Base-by-base conservation (phyloP, 1,140 invertebrate species). In the Neuroterus valhalla region DNA sequence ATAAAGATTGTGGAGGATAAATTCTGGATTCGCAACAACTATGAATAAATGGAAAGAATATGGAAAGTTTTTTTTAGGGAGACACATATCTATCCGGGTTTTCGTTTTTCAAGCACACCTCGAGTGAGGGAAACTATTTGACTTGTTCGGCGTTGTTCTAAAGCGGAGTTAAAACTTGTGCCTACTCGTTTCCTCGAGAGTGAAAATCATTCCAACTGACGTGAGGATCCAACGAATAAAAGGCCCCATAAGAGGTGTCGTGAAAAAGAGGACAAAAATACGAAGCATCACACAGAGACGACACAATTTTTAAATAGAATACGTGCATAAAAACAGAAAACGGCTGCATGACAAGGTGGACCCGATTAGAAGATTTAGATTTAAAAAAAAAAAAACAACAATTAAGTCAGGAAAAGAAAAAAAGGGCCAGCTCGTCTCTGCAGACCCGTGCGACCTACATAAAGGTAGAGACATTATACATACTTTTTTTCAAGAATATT, bases 391-490 rank as follows among this genome's bases (percentile, higher is more conserved):
- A 55, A 68, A 46, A 8, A 46, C n/a, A n/a, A 6, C 15, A n/a
- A 17, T 8, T 42, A 44, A 17, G 66, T 19, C 26, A 3, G 46
- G 21, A 46, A 38, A 62, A n/a, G 68, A 75, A 43, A 26, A 48
- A 78, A 66, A 66, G 76, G 81, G 68, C 80, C 83, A 84, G 68
- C 81, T 86, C 74, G 84, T 85, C 83, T 72, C 80, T 69, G 75
- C 78, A 74, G 77, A 83, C 76, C 76, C 81, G 84, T 86, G 83
- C 76, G 70, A 66, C 19, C 50, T 81, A 80, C 79, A 80, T 82
- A 84, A 88, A 88, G 81, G 84, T 87, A 88, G 84, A 83, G 81
- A 87, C 81, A 87, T 84, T 84, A 86, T 86, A 87, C 81, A 80
- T 78, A 79, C 81, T 76, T 83, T 77, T 84, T 82, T 83, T 78